These are phyloP conservation scores for Halictus ligatus DNA, from an alignment of 2,888 invertebrate species.

Conservation along the genomic window DNA sequence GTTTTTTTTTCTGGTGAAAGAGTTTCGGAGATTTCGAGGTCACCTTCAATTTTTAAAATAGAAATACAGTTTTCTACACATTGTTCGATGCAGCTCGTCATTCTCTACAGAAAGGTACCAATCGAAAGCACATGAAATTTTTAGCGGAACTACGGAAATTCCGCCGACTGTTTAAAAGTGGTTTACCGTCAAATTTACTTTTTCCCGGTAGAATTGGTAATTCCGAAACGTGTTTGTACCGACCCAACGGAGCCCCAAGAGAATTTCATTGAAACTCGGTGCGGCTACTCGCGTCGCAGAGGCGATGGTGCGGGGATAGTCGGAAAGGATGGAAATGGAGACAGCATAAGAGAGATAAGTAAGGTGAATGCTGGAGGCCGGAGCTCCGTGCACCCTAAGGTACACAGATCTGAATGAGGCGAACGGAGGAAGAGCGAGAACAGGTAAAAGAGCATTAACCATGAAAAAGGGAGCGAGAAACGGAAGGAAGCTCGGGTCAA, in stretches of 20 bases:
- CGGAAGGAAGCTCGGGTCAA: not conserved
- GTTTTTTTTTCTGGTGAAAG: no score
- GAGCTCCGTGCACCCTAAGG: not conserved
- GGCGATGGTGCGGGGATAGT: not conserved
- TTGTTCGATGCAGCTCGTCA: no score
- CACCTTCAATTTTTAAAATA: no score
- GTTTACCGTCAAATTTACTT: not conserved
- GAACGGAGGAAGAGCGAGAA: not conserved
- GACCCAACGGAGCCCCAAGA: not conserved
- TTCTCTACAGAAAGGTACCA: no score
- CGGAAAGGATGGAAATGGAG: not conserved
- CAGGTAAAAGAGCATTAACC: not conserved
- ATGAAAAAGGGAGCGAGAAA: not conserved
- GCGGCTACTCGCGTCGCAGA: not conserved
- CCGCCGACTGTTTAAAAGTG: not conserved
- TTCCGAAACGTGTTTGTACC: not conserved
- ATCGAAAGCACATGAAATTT: no score
- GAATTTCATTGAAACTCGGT: not conserved
- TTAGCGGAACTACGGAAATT: no score
- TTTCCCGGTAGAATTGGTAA: not conserved
- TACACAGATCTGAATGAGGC: not conserved
- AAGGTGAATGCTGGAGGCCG: not conserved
- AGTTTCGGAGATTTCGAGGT: no score
- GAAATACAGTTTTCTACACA: no score
- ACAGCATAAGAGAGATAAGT: not conserved